phyloP scores from a whole-genome alignment of 2,113 vertebrate genomes.

The Lamprotornis superbus region DNA sequence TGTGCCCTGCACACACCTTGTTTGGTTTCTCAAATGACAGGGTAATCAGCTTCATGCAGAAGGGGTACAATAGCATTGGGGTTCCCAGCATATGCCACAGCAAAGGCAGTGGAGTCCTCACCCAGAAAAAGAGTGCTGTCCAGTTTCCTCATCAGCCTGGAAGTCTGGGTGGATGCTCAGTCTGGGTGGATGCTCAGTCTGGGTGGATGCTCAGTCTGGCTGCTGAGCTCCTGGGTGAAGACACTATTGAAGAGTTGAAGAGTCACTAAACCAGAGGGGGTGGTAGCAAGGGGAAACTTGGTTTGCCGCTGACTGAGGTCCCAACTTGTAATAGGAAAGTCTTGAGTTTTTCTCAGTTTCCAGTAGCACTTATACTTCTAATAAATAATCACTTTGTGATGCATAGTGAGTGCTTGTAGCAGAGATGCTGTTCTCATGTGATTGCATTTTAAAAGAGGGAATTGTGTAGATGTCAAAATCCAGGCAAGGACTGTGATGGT shows the following conservation, averaged over 20 bases:
- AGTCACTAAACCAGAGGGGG: neutral
- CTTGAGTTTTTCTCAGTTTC: neutral
- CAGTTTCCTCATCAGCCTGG: neutral
- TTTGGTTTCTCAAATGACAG: neutral
- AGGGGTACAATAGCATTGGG: neutral
- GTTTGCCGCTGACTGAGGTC: neutral
- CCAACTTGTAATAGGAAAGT: neutral
- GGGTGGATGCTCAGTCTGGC: neutral
- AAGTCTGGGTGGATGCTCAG: neutral
- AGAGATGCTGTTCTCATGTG: neutral
- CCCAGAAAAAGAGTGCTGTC: neutral
- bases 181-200: neutral
- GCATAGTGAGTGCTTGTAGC: neutral
- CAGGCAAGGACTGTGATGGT: neutral
- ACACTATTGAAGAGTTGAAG: neutral
- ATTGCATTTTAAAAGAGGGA: neutral
- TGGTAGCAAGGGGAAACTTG: neutral
- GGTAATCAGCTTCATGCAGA: neutral
- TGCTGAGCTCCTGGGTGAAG: neutral
- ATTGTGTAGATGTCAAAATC: neutral
- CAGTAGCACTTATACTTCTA: neutral
- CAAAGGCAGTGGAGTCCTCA: neutral
- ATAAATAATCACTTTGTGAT: neutral
- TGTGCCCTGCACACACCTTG: neutral
- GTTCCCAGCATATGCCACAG: accelerated